Conservation (phyloP, 2,113 vertebrate species). For the Phylloscopus trochiloides region DNA sequence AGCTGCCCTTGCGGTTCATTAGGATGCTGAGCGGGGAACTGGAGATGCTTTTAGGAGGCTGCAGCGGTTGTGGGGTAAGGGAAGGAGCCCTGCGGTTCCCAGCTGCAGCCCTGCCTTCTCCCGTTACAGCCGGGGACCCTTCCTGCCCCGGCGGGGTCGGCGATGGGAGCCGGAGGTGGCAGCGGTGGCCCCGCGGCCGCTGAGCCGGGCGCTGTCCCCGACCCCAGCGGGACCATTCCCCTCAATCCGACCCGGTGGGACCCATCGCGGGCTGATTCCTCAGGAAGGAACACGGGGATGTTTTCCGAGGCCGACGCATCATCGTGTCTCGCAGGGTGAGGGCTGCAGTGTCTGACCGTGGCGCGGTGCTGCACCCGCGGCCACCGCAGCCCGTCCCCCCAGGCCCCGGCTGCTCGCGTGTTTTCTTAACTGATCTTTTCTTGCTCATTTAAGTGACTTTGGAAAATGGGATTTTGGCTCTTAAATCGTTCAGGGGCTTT, state of each 20-base stretch:
- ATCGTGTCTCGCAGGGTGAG: accelerated
- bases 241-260: accelerated
- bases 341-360: not conserved
- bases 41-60: constrained; percentile 49
- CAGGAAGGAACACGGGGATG: not conserved
- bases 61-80: constrained; percentile 16
- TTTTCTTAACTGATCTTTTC: constrained; percentile 8
- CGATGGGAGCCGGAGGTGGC: accelerated
- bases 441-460: constrained; percentile 47
- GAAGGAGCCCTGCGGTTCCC: constrained; percentile 10
- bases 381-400: not conserved
- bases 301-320: accelerated
- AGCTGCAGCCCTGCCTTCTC: constrained; percentile 6
- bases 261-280: not conserved
- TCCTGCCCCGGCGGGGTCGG: accelerated
- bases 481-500: constrained; percentile 63
- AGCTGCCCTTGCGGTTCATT: constrained; percentile 54
- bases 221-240: accelerated
- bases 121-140: not conserved
- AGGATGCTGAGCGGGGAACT: constrained; percentile 41
- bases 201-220: not conserved
- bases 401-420: not conserved
- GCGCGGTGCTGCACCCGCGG: not conserved
- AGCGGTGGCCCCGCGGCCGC: accelerated
- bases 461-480: constrained; percentile 65